A percentile compares a stretch with the other conserved stretches of the same genome.
Evolutionary conservation across 1,140 invertebrate species (phyloP).

Genomic region (Nomia melanderi): DNA sequence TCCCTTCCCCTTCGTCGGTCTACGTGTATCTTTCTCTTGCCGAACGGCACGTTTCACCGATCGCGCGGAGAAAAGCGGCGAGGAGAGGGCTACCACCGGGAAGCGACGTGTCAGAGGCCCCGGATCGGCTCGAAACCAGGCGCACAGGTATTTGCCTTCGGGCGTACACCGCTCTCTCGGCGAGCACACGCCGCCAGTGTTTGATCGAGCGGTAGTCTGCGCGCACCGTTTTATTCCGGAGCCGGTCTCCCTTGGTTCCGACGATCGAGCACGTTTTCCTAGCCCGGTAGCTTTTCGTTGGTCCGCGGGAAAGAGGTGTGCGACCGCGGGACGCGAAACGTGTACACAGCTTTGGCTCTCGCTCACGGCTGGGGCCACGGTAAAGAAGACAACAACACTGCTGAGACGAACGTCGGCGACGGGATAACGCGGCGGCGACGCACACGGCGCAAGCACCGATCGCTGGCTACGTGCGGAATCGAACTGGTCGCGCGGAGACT

Average conservation of each 20-base stretch:
- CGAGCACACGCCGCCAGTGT: constrained; percentile 24
- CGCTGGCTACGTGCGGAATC: constrained; percentile 68
- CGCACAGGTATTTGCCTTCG: constrained; percentile 73
- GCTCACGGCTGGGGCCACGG: background rate
- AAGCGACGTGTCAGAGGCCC: constrained; percentile 37
- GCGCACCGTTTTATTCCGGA: constrained; percentile 34
- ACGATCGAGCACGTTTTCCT: no score
- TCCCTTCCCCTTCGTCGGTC: background rate
- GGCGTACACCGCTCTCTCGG: constrained; percentile 58
- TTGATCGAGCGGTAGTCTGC: constrained; percentile 16
- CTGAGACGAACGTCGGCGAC: background rate
- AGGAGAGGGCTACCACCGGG: constrained; percentile 21
- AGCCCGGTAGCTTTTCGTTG: no score
- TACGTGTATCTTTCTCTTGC: no score
- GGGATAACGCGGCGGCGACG: background rate
- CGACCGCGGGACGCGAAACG: no score
- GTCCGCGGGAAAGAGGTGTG: background rate
- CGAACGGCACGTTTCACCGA: constrained; percentile 32
- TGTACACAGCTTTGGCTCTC: no score
- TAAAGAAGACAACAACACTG: background rate
- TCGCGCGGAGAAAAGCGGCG: constrained; percentile 21
- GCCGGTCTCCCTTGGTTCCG: no score
- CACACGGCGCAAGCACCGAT: constrained; percentile 45
- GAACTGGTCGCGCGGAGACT: constrained; percentile 71
- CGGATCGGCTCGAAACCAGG: constrained; percentile 63